Conservation (phyloP, 2,888 invertebrate species). For the Drosophila robusta region DNA sequence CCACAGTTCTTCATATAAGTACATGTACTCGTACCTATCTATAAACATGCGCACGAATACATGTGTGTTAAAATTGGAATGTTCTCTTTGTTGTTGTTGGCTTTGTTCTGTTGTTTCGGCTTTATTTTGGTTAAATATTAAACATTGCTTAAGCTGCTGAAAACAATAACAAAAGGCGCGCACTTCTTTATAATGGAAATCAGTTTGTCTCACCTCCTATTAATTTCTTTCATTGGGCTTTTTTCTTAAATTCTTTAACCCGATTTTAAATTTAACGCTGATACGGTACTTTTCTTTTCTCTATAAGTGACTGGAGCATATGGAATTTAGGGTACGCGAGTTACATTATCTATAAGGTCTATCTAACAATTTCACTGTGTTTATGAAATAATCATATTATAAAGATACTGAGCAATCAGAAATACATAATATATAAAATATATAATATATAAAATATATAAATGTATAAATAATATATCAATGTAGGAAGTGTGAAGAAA, state of each 20-base stretch:
- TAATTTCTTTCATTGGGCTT: constrained; percentile 15
- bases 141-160: constrained; percentile 72
- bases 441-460: too few species aligned
- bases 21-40: constrained; percentile 13
- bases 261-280: constrained; percentile 55
- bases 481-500: too few species aligned
- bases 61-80: constrained; percentile 40
- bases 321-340: too few species aligned
- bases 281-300: constrained; percentile 19
- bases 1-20: constrained; percentile 27
- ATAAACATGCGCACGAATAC: constrained; percentile 7
- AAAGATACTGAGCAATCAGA: background rate
- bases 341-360: background rate
- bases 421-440: background rate
- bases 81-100: constrained; percentile 31
- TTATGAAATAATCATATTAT: background rate
- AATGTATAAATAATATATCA: too few species aligned
- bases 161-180: constrained; percentile 61
- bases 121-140: constrained; percentile 74
- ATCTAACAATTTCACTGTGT: background rate
- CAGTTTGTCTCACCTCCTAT: constrained; percentile 19
- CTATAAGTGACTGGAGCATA: constrained; percentile 1
- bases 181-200: constrained; percentile 32
- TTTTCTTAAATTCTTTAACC: constrained; percentile 46
- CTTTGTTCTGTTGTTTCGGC: constrained; percentile 36